Percentiles rank a stretch among this genome's conserved stretches.
These are phyloP conservation scores for Seira ritae DNA, from an alignment of 2,888 invertebrate genomes.

Conservation along the genomic window DNA sequence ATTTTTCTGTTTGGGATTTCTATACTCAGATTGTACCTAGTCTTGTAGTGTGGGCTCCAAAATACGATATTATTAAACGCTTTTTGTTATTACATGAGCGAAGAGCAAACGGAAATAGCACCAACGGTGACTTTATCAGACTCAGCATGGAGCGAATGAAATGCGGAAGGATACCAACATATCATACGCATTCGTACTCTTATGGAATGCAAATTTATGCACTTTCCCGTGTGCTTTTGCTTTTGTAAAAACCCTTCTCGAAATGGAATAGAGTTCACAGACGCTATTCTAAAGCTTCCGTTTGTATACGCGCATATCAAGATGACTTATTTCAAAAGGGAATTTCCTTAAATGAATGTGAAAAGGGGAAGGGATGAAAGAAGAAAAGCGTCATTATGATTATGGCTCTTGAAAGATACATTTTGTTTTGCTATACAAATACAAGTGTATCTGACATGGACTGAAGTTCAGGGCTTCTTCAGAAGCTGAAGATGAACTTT, in stretches of 20 bases:
- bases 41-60: too few species aligned
- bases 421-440: slow-evolving; percentile 70
- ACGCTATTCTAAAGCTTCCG: not conserved
- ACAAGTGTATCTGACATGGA: slow-evolving; percentile 72
- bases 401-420: slow-evolving; percentile 71
- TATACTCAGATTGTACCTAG: too few species aligned
- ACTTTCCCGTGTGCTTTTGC: not conserved
- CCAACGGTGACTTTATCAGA: too few species aligned
- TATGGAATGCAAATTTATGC: slow-evolving; percentile 10
- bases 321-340: not conserved
- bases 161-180: too few species aligned
- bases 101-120: too few species aligned
- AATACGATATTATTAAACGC: too few species aligned
- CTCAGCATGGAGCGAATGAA: too few species aligned
- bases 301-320: not conserved
- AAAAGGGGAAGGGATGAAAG: slow-evolving; percentile 35
- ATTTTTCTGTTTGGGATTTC: too few species aligned
- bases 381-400: slow-evolving; percentile 67
- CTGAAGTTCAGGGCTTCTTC: slow-evolving; percentile 60
- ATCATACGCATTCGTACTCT: not conserved
- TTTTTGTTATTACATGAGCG: too few species aligned
- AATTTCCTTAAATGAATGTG: not conserved
- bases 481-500: slow-evolving; percentile 5
- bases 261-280: not conserved
- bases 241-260: not conserved